Conservation (phyloP, 2,797 vertebrate genomes). For the Hyperoplus lanceolatus region DNA sequence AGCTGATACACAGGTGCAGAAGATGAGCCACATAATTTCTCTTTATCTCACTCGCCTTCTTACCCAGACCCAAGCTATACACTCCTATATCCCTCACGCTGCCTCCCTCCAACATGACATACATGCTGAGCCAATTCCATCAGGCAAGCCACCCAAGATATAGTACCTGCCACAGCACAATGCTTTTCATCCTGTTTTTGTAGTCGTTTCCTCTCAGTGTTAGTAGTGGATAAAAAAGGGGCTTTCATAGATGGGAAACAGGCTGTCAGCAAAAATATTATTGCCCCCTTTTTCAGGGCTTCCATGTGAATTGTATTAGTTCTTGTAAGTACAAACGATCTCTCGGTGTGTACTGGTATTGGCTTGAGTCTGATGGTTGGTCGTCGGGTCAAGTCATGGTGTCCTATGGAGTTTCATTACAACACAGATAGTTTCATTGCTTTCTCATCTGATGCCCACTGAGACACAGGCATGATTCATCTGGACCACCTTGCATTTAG, state of each 20-base stretch:
- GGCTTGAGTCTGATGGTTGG: constrained; percentile 41
- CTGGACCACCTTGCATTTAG: constrained; percentile 25
- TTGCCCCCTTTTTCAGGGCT: constrained; percentile 54
- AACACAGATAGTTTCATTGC: constrained; percentile 41
- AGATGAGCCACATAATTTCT: constrained; percentile 83
- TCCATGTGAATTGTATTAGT: constrained; percentile 70
- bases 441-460: background rate
- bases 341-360: constrained; percentile 39
- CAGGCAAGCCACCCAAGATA: constrained; percentile 79
- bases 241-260: constrained; percentile 66
- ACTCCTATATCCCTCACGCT: constrained; percentile 77
- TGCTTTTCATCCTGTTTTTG: constrained; percentile 75
- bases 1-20: constrained; percentile 83
- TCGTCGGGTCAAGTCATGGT: constrained; percentile 42
- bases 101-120: constrained; percentile 75
- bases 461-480: constrained; percentile 31
- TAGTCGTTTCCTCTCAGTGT: constrained; percentile 60
- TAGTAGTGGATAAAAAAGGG: constrained; percentile 53
- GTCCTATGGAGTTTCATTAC: constrained; percentile 55
- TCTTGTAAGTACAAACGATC: constrained; percentile 54
- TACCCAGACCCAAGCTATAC: constrained; percentile 65
- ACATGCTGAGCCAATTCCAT: constrained; percentile 78
- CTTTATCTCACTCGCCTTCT: constrained; percentile 81
- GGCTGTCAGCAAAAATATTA: constrained; percentile 71
- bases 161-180: constrained; percentile 68